These are phyloP conservation scores for Xyrichtys novacula DNA, from an alignment of 2,797 vertebrate species.

Conservation along the genomic window DNA sequence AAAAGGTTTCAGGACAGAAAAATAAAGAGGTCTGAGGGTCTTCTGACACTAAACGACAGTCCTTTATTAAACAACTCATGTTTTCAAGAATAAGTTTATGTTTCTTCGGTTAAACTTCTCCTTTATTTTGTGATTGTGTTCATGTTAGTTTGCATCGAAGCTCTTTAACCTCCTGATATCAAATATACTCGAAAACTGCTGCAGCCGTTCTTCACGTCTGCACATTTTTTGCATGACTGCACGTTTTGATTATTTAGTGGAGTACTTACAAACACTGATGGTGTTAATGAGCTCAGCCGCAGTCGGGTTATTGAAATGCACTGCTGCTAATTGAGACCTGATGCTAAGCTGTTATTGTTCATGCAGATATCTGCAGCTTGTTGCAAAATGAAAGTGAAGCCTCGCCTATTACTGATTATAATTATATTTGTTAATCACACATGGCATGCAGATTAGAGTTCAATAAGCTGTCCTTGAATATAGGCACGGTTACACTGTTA, in stretches of 20 bases:
- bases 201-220: slow-evolving; percentile 7
- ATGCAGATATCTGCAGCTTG: slow-evolving; percentile 27
- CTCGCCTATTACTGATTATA: background rate
- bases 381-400: slow-evolving; percentile 27
- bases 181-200: background rate
- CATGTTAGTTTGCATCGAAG: too few species aligned
- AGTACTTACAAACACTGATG: slow-evolving; percentile 7
- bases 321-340: slow-evolving; percentile 33
- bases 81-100: too few species aligned
- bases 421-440: background rate
- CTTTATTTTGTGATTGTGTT: too few species aligned
- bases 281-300: slow-evolving; percentile 31
- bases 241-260: slow-evolving; percentile 24
- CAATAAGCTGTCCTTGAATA: background rate
- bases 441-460: background rate
- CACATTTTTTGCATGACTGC: slow-evolving; percentile 1
- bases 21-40: background rate
- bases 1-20: background rate
- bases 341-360: slow-evolving; percentile 26
- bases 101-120: too few species aligned
- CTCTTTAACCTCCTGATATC: slow-evolving; percentile 1
- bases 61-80: background rate
- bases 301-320: slow-evolving; percentile 28
- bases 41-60: background rate
- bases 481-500: background rate